Percentiles rank a stretch among this genome's conserved stretches.
Conservation (phyloP, 1,140 invertebrate species). For the Solen grandis region DNA sequence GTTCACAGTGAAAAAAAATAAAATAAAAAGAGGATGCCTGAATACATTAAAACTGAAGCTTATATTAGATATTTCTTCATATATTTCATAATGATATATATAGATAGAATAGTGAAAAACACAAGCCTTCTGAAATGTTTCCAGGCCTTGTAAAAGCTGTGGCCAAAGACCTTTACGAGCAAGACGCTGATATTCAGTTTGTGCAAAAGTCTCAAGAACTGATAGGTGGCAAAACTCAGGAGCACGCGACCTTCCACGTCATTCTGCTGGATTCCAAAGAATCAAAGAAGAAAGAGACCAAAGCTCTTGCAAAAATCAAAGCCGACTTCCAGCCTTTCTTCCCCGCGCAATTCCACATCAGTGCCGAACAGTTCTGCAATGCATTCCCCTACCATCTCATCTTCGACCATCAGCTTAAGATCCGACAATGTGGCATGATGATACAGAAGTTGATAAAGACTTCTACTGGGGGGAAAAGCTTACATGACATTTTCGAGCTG, state of each 20-base stretch:
- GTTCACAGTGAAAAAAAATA: no score
- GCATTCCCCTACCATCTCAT: constrained; percentile 81
- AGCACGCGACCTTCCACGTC: constrained; percentile 66
- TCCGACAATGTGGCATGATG: constrained; percentile 78
- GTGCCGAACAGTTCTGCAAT: constrained; percentile 66
- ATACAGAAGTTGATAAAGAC: constrained; percentile 82
- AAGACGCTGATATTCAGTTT: constrained; percentile 55
- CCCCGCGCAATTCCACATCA: constrained; percentile 59
- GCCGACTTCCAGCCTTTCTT: constrained; percentile 40
- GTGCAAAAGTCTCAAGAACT: constrained; percentile 53
- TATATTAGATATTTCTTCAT: no score
- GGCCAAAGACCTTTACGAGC: constrained; percentile 67
- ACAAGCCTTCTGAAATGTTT: no score
- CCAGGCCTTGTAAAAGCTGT: constrained; percentile 69
- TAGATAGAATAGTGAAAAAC: no score
- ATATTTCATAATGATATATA: no score
- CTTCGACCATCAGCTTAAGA: constrained; percentile 76
- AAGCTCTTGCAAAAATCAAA: constrained; percentile 17
- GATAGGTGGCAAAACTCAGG: constrained; percentile 59
- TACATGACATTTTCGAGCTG: constrained; percentile 72
- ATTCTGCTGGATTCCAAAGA: constrained; percentile 17
- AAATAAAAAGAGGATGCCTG: no score
- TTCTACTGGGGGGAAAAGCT: constrained; percentile 86
- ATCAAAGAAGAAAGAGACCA: constrained; percentile 25
- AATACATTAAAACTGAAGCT: no score